Evolutionary conservation across 2,113 vertebrate genomes (phyloP).

Genomic region (Pseudorhombus dupliciocellatus): DNA sequence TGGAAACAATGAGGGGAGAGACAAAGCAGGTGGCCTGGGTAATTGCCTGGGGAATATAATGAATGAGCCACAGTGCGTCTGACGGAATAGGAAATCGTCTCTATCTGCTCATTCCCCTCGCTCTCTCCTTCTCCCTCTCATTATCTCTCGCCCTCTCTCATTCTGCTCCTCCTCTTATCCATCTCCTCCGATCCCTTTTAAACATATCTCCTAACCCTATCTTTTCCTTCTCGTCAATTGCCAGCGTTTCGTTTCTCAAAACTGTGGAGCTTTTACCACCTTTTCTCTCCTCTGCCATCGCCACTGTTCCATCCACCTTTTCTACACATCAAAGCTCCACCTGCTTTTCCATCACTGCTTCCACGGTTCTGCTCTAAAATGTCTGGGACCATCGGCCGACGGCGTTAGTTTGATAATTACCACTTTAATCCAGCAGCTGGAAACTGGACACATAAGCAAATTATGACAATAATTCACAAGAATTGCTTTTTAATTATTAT

Average conservation of each 20-base stretch:
- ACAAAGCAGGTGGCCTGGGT: slow-evolving; percentile 85
- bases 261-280: slow-evolving; percentile 16
- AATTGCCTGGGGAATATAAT: slow-evolving; percentile 87
- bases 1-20: slow-evolving; percentile 82
- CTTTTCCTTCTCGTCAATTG: slow-evolving; percentile 38
- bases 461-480: neutral
- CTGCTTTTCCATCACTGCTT: neutral
- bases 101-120: slow-evolving; percentile 73
- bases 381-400: no score
- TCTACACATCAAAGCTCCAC: slow-evolving; percentile 26
- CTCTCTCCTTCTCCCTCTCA: slow-evolving; percentile 61
- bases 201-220: slow-evolving; percentile 68
- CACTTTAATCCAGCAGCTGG: neutral
- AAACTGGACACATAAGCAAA: neutral
- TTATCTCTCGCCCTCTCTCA: slow-evolving; percentile 59
- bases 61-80: slow-evolving; percentile 82
- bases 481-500: no score
- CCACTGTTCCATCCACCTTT: slow-evolving; percentile 15
- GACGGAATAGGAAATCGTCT: slow-evolving; percentile 84
- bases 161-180: slow-evolving; percentile 68
- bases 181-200: slow-evolving; percentile 66
- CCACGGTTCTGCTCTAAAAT: no score
- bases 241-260: slow-evolving; percentile 29
- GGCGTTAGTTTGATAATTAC: neutral
- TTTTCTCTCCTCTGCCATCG: slow-evolving; percentile 29